Percentiles rank a stretch among this genome's conserved stretches.
These are phyloP conservation scores for Drosophila repleta DNA, from an alignment of 1,140 invertebrate genomes.

Conservation along the genomic window DNA sequence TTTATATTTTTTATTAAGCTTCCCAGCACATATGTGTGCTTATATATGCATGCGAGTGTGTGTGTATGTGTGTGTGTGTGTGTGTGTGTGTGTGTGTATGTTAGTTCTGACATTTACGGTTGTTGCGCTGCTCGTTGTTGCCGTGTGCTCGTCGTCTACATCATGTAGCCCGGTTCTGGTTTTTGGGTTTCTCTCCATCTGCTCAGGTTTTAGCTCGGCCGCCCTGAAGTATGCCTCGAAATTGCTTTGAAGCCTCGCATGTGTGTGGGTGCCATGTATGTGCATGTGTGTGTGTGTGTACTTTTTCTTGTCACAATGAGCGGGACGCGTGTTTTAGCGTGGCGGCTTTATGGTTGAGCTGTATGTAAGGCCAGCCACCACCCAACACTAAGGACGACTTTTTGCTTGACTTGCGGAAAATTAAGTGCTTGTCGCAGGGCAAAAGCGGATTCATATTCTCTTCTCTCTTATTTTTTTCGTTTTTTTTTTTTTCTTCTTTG, in stretches of 20 bases:
- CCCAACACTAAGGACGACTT: slow-evolving; percentile 45
- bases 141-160: slow-evolving; percentile 9
- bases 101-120: slow-evolving; percentile 65
- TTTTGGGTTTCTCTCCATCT: slow-evolving; percentile 29
- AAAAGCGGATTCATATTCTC: slow-evolving; percentile 40
- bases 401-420: slow-evolving; percentile 57
- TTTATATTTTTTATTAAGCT: slow-evolving; percentile 40
- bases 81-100: slow-evolving; percentile 21
- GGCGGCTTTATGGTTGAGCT: slow-evolving; percentile 34
- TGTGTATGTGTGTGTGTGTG: no score
- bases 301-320: slow-evolving; percentile 39
- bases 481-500: slow-evolving; percentile 11
- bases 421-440: slow-evolving; percentile 67
- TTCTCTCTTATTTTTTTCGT: slow-evolving; percentile 14
- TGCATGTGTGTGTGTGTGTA: slow-evolving; percentile 25
- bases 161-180: slow-evolving; percentile 11
- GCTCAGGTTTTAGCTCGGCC: slow-evolving; percentile 22
- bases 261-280: slow-evolving; percentile 3
- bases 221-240: slow-evolving; percentile 72
- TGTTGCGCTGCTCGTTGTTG: slow-evolving; percentile 40
- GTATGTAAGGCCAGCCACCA: slow-evolving; percentile 11
- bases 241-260: slow-evolving; percentile 68
- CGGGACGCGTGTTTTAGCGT: slow-evolving; percentile 39
- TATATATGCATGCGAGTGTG: background rate
- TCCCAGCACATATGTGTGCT: slow-evolving; percentile 6